Percentiles rank a stretch among this genome's conserved stretches.
Conservation (phyloP, 2,797 vertebrate genomes). For the Phoxinus dragarum region DNA sequence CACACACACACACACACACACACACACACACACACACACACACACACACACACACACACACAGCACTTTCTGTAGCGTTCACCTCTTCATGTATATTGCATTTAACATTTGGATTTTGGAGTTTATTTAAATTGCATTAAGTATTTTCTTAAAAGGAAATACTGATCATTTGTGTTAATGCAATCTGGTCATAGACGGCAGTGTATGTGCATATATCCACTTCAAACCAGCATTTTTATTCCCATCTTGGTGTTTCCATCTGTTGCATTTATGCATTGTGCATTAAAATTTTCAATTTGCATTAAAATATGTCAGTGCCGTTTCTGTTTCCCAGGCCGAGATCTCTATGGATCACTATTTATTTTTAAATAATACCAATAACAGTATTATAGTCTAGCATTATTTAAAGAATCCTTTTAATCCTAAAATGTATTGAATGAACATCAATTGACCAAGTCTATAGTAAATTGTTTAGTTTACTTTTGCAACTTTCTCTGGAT, state of each 20-base stretch:
- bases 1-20: too few relatives aligned
- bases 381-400: too few relatives aligned
- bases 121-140: neutral
- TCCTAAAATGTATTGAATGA: too few relatives aligned
- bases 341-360: neutral
- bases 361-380: neutral
- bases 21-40: too few relatives aligned
- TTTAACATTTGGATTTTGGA: neutral
- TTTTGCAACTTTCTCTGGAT: neutral
- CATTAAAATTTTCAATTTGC: too few relatives aligned
- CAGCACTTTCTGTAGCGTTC: too few relatives aligned
- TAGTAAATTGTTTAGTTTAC: neutral
- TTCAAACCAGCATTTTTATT: neutral
- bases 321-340: neutral
- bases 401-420: neutral
- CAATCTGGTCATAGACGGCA: neutral
- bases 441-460: too few relatives aligned
- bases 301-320: neutral
- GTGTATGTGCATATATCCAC: neutral
- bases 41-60: neutral
- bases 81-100: too few relatives aligned
- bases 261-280: too few relatives aligned
- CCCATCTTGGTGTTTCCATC: neutral
- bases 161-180: too few relatives aligned
- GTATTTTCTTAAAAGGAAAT: neutral